Evolutionary conservation across 2,797 vertebrate genomes (phyloP), one percentile per base, ranked within the genome.

Genomic region (Decapterus maruadsi): DNA sequence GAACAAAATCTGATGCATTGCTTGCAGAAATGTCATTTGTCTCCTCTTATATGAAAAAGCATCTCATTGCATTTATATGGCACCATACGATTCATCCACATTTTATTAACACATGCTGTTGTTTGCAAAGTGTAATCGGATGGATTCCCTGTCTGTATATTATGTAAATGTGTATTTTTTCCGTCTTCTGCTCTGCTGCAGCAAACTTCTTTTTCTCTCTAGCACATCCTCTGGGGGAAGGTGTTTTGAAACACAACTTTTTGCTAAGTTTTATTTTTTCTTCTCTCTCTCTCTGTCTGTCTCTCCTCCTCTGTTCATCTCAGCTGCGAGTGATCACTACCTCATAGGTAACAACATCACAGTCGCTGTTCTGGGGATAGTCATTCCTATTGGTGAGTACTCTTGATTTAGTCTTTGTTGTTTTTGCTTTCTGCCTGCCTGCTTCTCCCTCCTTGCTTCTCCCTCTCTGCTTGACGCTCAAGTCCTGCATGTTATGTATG

Each of bases 331-430:
- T 71, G 95, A 96, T 82, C 96, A 94, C 55, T 94, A 95, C 92
- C 95, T 96, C 83, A 96, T 98, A 64, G 96, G 96, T 83, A 98
- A 97, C 83, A 97, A 97, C 56, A 96, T 98, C 89, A 98, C 97
- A 22, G 96, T 98, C 59, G 98, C 97, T 26, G 95, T 97, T 77
- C 93, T 99, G 90, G 97, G 98, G 59, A 96, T 98, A 77, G 94
- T 98, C 68, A 97, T 98, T 83, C 98, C 97, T 88, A 96, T 99
- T 16, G 97, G 98, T 99, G 94, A 97, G 97, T 95, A 89, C 65
- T 62, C 68, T 61, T 53, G 19, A 77, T 78, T 74, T 65, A 26
- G 74, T 76, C 79, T 74, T 65, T 34, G 74, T 76, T 79, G 72
- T 82, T 53, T 85, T 72, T 61, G 77, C 80, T 83, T 70, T 80